Base-by-base conservation (phyloP, 1,140 invertebrate genomes). In the Danaus melanippus region DNA sequence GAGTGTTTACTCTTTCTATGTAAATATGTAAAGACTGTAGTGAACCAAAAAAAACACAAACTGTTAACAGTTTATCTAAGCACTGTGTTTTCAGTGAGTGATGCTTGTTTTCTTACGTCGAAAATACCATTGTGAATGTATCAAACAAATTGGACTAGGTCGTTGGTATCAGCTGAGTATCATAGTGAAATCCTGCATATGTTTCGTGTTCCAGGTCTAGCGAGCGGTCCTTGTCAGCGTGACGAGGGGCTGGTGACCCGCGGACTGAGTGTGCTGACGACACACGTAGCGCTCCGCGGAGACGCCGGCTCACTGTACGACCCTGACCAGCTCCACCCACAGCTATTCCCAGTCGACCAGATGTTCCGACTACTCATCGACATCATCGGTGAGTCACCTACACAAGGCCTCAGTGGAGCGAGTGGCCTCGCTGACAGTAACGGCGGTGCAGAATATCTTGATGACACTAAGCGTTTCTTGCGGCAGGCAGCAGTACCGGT, bases 331-430 rank as follows among this genome's bases (percentile, higher is more conserved):
- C 89, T 90, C 50, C 90, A 95, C 86, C 96, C 96, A 0, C 86
- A 89, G 50, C 90, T 94, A 44, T 87, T 98, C 58, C 96, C 97
- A 4, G 88, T 93, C 46, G 90, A 91, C 67, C 91, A 95, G 56
- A 93, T 98, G 89, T 92, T 97, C 65, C 86, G 92, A 46, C 79
- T 96, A 11, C 87, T 97, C 9, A 90, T 97, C 42, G 89, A 95
- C 58, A 87, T 97, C 6, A 95, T 97, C 66, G 91, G 92, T 90
- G 74, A 89, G 86, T 86, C 42, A 42, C 3, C 15, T 1, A 15
- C 15, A 15, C 15, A 15, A 15, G 1, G 15, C 15, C 15, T 1
- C 15, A 15, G 15, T 3, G 15, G 15, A 15, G 15, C 2, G 2
- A 7, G 6, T 2, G 0, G 21, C 7, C 21, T 32, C 21, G 2